Percentiles rank a stretch among this genome's conserved stretches.
Evolutionary conservation across 1,140 invertebrate genomes (phyloP).

Genomic region (Dendrolimus punctatus): DNA sequence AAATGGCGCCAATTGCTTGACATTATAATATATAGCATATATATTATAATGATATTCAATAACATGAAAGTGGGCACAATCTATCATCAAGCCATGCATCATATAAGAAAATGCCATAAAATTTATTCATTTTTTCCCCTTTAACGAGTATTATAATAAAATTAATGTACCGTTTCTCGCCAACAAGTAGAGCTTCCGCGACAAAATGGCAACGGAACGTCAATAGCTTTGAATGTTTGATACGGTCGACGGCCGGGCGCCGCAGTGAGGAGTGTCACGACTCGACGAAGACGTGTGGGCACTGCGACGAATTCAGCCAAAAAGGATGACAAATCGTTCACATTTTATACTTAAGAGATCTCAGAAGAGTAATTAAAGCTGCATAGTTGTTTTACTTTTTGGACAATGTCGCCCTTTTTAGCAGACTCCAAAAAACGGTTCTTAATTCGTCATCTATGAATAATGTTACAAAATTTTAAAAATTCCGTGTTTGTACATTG

Average conservation of each 20-base stretch:
- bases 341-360: no score
- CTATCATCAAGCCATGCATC: neutral
- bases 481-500: no score
- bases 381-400: no score
- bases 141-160: constrained; percentile 12
- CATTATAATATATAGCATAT: no score
- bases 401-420: no score
- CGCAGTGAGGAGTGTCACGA: constrained; percentile 5
- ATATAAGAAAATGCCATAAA: constrained; percentile 1
- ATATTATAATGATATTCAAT: neutral
- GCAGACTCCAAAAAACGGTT: no score
- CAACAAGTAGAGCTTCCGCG: constrained; percentile 21
- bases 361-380: no score
- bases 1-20: no score
- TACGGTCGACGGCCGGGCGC: constrained; percentile 12
- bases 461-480: no score
- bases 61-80: neutral
- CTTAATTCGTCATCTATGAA: no score
- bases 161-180: constrained; percentile 25
- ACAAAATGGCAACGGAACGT: constrained; percentile 25
- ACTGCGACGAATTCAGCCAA: no score
- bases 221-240: constrained; percentile 33
- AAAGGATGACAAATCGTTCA: no score
- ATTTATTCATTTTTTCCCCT: constrained; percentile 5
- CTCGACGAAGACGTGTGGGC: neutral